These are phyloP conservation scores for Drosophila macrothrix DNA, from an alignment of 2,888 invertebrate genomes.

Conservation along the genomic window DNA sequence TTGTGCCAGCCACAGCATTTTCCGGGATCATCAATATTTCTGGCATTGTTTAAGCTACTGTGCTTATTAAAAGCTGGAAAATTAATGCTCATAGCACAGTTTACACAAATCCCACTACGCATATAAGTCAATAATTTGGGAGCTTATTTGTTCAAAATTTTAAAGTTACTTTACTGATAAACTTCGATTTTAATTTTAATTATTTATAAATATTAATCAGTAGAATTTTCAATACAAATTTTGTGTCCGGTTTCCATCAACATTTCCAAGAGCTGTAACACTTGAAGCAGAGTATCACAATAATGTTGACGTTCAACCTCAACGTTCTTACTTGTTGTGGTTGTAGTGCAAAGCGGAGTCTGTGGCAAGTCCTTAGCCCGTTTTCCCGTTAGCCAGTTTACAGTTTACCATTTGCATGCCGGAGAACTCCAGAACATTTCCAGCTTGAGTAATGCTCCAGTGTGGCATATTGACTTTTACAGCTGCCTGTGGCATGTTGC, in stretches of 20 bases:
- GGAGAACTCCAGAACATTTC: slow-evolving; percentile 53
- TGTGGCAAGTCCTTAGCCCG: slow-evolving; percentile 34
- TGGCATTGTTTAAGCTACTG: background rate
- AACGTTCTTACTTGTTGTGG: background rate
- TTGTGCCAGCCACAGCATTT: background rate
- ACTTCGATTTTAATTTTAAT: background rate
- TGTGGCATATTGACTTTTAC: slow-evolving; percentile 69
- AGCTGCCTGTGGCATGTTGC: slow-evolving; percentile 23
- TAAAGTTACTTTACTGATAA: background rate
- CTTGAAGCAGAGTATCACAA: background rate
- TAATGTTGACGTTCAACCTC: background rate
- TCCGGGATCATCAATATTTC: background rate
- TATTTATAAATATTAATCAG: background rate
- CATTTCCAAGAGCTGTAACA: background rate
- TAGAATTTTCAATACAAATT: background rate
- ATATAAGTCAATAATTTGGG: background rate
- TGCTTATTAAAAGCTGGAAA: background rate
- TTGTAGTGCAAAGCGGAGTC: background rate
- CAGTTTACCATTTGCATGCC: slow-evolving; percentile 48
- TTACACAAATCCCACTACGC: background rate
- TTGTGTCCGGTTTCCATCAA: background rate
- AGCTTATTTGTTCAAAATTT: background rate
- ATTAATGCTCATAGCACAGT: background rate
- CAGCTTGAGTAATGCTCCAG: slow-evolving; percentile 69
- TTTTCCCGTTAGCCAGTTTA: slow-evolving; percentile 18